Conservation (phyloP, 2,888 invertebrate species). For the Scaptomyza flava region DNA sequence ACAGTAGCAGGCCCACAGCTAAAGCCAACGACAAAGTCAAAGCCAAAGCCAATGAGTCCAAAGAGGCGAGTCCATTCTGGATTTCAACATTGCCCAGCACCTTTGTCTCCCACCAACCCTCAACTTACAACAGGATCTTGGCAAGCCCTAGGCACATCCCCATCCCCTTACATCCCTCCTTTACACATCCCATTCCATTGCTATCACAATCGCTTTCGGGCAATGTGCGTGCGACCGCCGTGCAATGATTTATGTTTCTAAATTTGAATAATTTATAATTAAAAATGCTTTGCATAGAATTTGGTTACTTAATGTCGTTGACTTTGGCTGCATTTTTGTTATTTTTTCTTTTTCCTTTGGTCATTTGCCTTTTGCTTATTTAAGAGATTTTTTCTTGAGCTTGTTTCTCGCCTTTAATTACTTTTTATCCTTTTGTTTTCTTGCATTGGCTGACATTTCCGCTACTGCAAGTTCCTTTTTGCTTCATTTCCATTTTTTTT, state of each 20-base stretch:
- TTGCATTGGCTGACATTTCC: conserved; percentile 67
- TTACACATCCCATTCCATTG: conserved; percentile 10
- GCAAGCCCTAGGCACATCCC: conserved; percentile 21
- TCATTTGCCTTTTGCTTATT: conserved; percentile 37
- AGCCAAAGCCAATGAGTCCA: conserved; percentile 44
- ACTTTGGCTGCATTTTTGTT: conserved; percentile 52
- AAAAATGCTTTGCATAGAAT: conserved; percentile 76
- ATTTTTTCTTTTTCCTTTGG: conserved; percentile 24
- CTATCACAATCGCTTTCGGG: conserved; percentile 50
- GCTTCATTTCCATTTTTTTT: conserved; percentile 17
- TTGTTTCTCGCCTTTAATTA: conserved; percentile 66
- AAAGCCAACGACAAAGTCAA: conserved; percentile 3
- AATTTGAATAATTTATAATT: conserved; percentile 82
- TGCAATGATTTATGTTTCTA: conserved; percentile 78
- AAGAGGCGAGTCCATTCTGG: conserved; percentile 19
- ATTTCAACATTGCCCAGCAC: conserved; percentile 53
- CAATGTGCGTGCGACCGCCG: conserved; percentile 63
- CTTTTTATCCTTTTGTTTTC: conserved; percentile 69
- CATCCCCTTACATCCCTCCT: conserved; percentile 7
- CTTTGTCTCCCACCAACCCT: conserved; percentile 47
- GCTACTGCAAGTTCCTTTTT: conserved; percentile 41
- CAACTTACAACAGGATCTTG: conserved; percentile 36
- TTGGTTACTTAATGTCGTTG: conserved; percentile 79
- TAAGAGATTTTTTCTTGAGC: conserved; percentile 18
- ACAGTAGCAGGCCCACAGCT: conserved; percentile 22